Evolutionary conservation across 2,113 vertebrate genomes (phyloP).

Genomic region (human (Homo sapiens)): DNA sequence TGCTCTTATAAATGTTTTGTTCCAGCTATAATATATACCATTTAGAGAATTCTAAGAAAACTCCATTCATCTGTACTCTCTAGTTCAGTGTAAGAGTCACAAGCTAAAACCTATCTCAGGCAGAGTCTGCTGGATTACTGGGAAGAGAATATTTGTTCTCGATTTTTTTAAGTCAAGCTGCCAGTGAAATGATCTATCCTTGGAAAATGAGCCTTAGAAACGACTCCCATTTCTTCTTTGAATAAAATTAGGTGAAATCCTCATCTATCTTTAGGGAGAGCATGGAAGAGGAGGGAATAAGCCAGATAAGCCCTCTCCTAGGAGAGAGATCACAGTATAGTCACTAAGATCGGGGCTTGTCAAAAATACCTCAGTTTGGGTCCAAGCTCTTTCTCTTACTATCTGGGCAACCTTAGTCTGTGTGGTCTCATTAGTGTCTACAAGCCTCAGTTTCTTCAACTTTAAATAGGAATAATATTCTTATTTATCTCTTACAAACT

Average conservation of each 20-base stretch:
- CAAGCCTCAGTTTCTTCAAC: background rate
- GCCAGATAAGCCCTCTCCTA: background rate
- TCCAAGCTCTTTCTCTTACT: background rate
- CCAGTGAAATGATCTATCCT: background rate
- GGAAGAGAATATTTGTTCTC: background rate
- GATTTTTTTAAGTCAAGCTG: background rate
- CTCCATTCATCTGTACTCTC: background rate
- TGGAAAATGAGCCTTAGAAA: background rate
- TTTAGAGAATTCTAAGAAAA: background rate
- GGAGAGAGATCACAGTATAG: background rate
- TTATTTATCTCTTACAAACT: background rate
- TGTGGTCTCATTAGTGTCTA: background rate
- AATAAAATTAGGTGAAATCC: background rate
- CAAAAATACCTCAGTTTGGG: background rate
- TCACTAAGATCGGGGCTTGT: background rate
- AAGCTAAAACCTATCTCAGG: background rate
- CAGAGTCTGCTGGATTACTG: background rate
- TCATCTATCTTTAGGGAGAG: background rate
- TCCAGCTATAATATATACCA: background rate
- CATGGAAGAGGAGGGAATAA: background rate
- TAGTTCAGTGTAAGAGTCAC: background rate
- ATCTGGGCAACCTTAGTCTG: background rate
- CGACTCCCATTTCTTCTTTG: background rate
- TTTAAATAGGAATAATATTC: background rate
- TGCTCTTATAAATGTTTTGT: background rate